Evolutionary conservation across 1,140 invertebrate genomes (phyloP), one percentile per base, ranked within the genome.

Genomic region (Heliothis virescens): DNA sequence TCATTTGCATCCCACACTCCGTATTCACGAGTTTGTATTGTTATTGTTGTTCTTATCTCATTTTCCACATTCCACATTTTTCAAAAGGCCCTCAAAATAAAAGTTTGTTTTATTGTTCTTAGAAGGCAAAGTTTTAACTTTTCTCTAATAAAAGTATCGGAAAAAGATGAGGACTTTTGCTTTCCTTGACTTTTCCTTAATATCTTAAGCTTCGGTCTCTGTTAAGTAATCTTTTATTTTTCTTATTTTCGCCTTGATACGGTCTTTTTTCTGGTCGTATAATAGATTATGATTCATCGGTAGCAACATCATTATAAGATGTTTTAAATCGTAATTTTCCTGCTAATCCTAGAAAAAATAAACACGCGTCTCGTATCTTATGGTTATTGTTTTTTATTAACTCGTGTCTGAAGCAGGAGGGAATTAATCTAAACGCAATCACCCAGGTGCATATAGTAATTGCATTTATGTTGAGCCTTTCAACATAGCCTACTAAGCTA

Each of bases 1-100:
- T 91, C 83, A 89, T 91, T 89, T 83, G 80, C 88, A 86, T 90
- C 89, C 89, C 85, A 90, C 87, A 80, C 82, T 82, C 63, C 63
- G 81, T 71, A 74, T 84, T 84, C 81, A 47, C 57, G 4, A 34
- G 18, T 13, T 41, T 50, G 16, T 81, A 29, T 57, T 73, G 53
- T 79, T 67, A 52, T 79, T 80, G 65, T 63, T 74, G 34, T 41
- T 41, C 34, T 41, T 41, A 41, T 41, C 34, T 41, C 34, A 9
- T 41, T 41, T 9, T 7, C 34, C 34, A 41, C 34, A 41, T 26
- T 26, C 21, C 67, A 67, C 11, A 12, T n/a, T 41, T 50, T 52
- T 18, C 12, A 50, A 69, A 69, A 26, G 7, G 12, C 1, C 65
- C 50, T 26, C 15, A 52, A 53, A 71, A 53, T 10, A 29, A 71